A percentile compares a stretch with the other conserved stretches of the same genome.
These are phyloP conservation scores for Scrobipalpa costella DNA, from an alignment of 2,888 invertebrate genomes.

Conservation along the genomic window DNA sequence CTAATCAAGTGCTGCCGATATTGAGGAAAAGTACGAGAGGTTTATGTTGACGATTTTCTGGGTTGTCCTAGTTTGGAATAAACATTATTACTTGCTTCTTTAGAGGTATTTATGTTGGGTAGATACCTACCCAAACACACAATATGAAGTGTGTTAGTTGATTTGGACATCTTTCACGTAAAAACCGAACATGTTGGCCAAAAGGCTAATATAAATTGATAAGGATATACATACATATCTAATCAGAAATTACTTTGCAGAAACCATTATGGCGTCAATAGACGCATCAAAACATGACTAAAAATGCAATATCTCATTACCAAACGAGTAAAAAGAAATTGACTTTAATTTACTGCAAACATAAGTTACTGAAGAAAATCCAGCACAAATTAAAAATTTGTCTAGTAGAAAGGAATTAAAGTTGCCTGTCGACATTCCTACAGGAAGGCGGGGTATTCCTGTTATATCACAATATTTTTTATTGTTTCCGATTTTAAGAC, in stretches of 20 bases:
- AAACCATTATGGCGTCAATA: neutral
- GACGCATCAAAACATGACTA: neutral
- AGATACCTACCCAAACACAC: no score
- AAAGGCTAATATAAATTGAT: no score
- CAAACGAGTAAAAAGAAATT: neutral
- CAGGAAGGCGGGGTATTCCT: slow-evolving; percentile 36
- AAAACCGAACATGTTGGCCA: no score
- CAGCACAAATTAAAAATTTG: slow-evolving; percentile 69
- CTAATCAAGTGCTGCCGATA: slow-evolving; percentile 67
- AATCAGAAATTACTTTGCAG: no score
- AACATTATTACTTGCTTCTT: no score
- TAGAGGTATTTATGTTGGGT: no score
- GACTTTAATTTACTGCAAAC: slow-evolving; percentile 1
- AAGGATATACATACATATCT: no score
- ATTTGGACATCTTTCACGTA: no score
- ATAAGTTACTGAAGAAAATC: slow-evolving; percentile 34
- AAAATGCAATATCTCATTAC: neutral
- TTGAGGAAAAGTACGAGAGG: slow-evolving; percentile 4
- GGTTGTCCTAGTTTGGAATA: neutral
- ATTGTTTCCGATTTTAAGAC: no score
- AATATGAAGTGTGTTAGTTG: no score
- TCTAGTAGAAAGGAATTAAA: slow-evolving; percentile 72
- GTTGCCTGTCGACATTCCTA: slow-evolving; percentile 57
- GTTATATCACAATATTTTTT: neutral
- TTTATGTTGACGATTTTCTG: neutral